Evolutionary conservation across 2,797 vertebrate genomes (phyloP), one percentile per base, ranked within the genome.

Genomic region (Ctenopoma multispine): DNA sequence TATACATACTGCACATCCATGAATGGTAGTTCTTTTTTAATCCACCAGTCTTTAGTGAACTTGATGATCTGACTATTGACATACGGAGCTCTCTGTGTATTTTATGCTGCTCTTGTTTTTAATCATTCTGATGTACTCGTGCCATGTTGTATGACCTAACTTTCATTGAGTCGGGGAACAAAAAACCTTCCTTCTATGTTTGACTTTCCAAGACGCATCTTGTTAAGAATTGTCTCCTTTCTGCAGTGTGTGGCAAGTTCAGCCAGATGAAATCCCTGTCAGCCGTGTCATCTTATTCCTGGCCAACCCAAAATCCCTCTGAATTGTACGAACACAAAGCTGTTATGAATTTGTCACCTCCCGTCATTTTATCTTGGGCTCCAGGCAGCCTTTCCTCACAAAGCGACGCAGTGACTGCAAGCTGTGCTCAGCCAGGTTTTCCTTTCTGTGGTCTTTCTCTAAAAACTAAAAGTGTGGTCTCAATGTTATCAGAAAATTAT

Each of bases 401-500:
- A 85, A 93, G 87, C 77, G 6, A 36, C 63, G 34, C 44, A 17
- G 51, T 38, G 70, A 71, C 80, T 80, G 66, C 83, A 81, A 78
- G 81, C 83, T 57, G 70, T 9, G 69, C 84, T 87, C 75, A 76
- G 80, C 72, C 84, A 77, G 76, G 72, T 84, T 79, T 80, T 63
- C 59, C 38, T 80, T 83, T 79, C 72, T 78, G 34, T 27, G 29
- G 51, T 60, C 56, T 65, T 72, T 72, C 73, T 81, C 72, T n/a
- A 74, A 64, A 82, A 82, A 75, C 78, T 75, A 87, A 90, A 88
- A 79, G 73, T 84, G 79, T 75, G 68, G 77, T 89, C 85, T 92
- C 85, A 90, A 91, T 93, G 92, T 93, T 94, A 94, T 94, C 93
- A 89, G 91, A 87, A 92, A 93, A 92, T 93, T 85, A 89, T 91